Conservation (phyloP, 1,140 invertebrate species). For the Eumaeus atala region DNA sequence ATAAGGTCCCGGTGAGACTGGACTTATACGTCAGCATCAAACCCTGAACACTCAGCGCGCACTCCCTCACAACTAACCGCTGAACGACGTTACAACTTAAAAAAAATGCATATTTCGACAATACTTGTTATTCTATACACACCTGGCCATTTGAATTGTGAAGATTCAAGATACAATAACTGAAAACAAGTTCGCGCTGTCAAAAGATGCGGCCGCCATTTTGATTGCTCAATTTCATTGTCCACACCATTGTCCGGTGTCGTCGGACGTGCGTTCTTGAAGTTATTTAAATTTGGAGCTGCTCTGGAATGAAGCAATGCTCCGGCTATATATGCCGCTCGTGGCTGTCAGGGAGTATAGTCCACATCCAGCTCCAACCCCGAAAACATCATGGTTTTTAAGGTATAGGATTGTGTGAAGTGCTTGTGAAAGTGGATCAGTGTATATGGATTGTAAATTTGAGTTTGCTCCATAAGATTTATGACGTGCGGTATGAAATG, state of each 20-base stretch:
- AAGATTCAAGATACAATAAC: no score
- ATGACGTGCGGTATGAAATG: no score
- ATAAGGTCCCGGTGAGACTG: no score
- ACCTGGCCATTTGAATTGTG: no score
- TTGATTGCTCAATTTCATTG: background rate
- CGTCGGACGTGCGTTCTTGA: slow-evolving; percentile 71
- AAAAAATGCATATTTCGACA: no score
- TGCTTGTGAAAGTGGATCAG: slow-evolving; percentile 47
- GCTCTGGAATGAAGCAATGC: slow-evolving; percentile 63
- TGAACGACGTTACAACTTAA: background rate
- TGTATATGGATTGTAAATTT: background rate
- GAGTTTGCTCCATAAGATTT: no score
- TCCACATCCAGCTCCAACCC: slow-evolving; percentile 55
- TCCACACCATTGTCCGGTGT: slow-evolving; percentile 63
- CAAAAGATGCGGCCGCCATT: background rate
- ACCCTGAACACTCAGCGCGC: background rate
- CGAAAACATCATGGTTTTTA: slow-evolving; percentile 55
- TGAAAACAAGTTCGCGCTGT: no score
- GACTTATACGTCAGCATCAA: no score
- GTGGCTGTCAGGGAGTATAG: slow-evolving; percentile 54
- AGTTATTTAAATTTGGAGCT: slow-evolving; percentile 73
- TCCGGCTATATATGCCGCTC: slow-evolving; percentile 64
- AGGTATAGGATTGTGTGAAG: slow-evolving; percentile 62
- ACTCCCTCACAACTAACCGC: background rate
- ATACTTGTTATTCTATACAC: no score